phyloP scores from a whole-genome alignment of 1,140 invertebrate genomes.

The Philotrypesis tridentata region DNA sequence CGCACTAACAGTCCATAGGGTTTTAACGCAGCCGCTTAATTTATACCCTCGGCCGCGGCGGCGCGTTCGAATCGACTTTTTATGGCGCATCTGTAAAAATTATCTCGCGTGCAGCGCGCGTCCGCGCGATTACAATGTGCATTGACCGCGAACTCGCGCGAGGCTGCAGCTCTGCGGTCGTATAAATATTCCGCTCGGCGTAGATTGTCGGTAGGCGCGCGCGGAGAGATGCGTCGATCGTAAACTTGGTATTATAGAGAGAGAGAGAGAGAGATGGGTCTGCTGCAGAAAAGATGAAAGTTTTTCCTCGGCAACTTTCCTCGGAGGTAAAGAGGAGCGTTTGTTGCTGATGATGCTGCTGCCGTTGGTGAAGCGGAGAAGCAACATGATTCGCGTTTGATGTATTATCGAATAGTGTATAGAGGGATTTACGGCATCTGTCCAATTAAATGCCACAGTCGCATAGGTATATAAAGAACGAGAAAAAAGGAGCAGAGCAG shows the following conservation, averaged over 20 bases:
- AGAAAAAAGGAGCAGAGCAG: no score
- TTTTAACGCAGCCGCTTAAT: neutral
- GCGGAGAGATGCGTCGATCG: neutral
- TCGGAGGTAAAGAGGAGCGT: no score
- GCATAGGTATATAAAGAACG: neutral
- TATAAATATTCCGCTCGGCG: neutral
- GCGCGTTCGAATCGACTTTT: neutral
- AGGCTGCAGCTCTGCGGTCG: neutral
- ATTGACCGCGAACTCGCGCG: neutral
- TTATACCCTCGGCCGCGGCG: slow-evolving; percentile 42
- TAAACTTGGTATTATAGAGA: neutral
- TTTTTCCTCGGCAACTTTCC: no score
- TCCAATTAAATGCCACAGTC: no score
- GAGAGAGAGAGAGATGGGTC: no score
- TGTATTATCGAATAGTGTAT: no score
- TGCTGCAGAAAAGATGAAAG: neutral
- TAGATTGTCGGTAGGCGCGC: neutral
- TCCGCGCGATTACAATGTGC: slow-evolving; percentile 22
- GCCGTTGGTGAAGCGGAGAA: no score
- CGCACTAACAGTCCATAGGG: no score
- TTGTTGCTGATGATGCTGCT: no score
- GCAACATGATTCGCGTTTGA: no score
- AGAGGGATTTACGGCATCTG: no score
- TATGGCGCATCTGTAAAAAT: slow-evolving; percentile 21
- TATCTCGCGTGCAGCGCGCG: neutral